Evolutionary conservation across 2,888 invertebrate genomes (phyloP).

Genomic region (Cheilosia vulpina): DNA sequence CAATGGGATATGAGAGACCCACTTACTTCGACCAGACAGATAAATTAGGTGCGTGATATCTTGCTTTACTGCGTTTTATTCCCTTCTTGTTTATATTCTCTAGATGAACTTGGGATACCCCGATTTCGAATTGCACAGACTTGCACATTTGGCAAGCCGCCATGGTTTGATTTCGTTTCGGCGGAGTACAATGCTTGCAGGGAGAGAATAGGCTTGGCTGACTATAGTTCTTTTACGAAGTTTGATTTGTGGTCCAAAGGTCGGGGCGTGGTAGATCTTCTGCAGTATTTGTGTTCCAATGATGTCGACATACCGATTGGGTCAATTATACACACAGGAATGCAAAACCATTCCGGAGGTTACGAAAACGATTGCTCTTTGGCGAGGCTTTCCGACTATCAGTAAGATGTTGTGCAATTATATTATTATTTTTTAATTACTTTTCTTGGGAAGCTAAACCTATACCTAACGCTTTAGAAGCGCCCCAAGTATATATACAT

Average conservation of each 20-base stretch:
- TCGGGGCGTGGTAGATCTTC: conserved; percentile 92
- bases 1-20: conserved; percentile 98
- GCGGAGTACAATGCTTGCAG: conserved; percentile 96
- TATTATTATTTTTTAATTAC: too few relatives aligned
- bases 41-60: conserved; percentile 81
- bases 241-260: conserved; percentile 96
- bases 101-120: conserved; percentile 81
- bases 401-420: conserved; percentile 85
- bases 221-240: conserved; percentile 99
- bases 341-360: conserved; percentile 97
- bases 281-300: conserved; percentile 97
- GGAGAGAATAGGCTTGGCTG: conserved; percentile 95
- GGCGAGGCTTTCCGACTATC: conserved; percentile 93
- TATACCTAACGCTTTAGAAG: too few relatives aligned
- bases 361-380: conserved; percentile 99
- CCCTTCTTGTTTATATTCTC: background rate
- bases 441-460: too few relatives aligned
- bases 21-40: conserved; percentile 91
- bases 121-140: conserved; percentile 89
- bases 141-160: conserved; percentile 94
- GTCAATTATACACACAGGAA: conserved; percentile 97
- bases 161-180: conserved; percentile 95
- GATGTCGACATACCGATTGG: conserved; percentile 97
- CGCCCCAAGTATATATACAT: too few relatives aligned
- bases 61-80: conserved; percentile 5